Percentiles rank a stretch among this genome's conserved stretches.
Conservation (phyloP, 2,888 invertebrate species). For the Diadromus collaris region DNA sequence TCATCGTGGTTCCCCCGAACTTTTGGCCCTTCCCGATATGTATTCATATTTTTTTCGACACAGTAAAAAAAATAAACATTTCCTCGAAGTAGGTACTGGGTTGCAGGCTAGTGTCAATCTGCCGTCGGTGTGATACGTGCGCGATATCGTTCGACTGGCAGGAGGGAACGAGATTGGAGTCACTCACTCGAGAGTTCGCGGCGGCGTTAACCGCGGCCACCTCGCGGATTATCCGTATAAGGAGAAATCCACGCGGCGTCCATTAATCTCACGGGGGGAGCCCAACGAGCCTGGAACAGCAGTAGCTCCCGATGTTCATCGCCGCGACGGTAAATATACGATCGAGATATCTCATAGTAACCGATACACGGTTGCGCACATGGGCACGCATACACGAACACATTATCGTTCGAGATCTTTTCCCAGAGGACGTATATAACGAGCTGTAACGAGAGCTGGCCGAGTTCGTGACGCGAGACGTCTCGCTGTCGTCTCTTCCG, state of each 20-base stretch:
- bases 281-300: slow-evolving; percentile 6
- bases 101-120: slow-evolving; percentile 4
- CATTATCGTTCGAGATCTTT: slow-evolving; percentile 58
- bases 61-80: neutral
- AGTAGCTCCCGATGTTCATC: slow-evolving; percentile 53
- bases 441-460: slow-evolving; percentile 47
- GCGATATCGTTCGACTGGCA: slow-evolving; percentile 9
- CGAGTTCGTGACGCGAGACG: slow-evolving; percentile 42
- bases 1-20: slow-evolving; percentile 1
- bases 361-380: slow-evolving; percentile 16
- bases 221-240: slow-evolving; percentile 57
- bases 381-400: slow-evolving; percentile 27
- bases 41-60: neutral
- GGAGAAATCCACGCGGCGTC: slow-evolving; percentile 56
- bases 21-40: neutral
- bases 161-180: slow-evolving; percentile 34
- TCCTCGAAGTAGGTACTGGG: neutral
- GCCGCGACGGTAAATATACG: slow-evolving; percentile 51
- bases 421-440: slow-evolving; percentile 55
- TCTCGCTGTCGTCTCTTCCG: slow-evolving; percentile 45
- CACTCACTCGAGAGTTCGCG: slow-evolving; percentile 41
- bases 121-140: neutral
- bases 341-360: slow-evolving; percentile 41
- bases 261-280: slow-evolving; percentile 58
- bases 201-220: slow-evolving; percentile 49